Conservation (phyloP, 2,888 invertebrate species). For the Dolomedes plantarius region DNA sequence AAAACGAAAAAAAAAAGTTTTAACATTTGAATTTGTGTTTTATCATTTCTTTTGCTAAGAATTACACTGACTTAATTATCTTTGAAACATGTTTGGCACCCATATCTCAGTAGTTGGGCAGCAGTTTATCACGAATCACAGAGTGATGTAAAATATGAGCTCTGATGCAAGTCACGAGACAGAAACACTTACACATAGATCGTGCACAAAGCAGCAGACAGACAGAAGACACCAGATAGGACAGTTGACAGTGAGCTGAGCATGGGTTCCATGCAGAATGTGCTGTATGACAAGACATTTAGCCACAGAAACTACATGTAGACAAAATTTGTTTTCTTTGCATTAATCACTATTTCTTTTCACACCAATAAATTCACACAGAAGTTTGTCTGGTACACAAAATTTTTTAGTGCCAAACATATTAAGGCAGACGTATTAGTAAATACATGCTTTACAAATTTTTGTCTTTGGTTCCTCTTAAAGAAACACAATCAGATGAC, state of each 20-base stretch:
- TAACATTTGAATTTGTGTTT: constrained; percentile 12
- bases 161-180: constrained; percentile 71
- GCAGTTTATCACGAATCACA: constrained; percentile 72
- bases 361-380: constrained; percentile 67
- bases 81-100: constrained; percentile 65
- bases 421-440: constrained; percentile 71
- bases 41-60: constrained; percentile 57
- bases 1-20: constrained; percentile 39
- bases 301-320: constrained; percentile 70
- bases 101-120: constrained; percentile 69
- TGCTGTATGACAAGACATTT: constrained; percentile 69
- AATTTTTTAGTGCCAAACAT: constrained; percentile 67
- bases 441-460: constrained; percentile 71
- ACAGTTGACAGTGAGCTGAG: constrained; percentile 70
- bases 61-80: constrained; percentile 54
- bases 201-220: constrained; percentile 71
- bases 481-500: constrained; percentile 65
- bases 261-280: constrained; percentile 70
- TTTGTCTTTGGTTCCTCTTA: constrained; percentile 61
- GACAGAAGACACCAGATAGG: constrained; percentile 56
- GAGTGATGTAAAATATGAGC: constrained; percentile 72
- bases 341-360: constrained; percentile 44
- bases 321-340: constrained; percentile 44
- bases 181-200: constrained; percentile 66
- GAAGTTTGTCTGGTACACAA: constrained; percentile 69